phyloP scores from a whole-genome alignment of 2,113 vertebrate genomes.

The Hyla sarda region DNA sequence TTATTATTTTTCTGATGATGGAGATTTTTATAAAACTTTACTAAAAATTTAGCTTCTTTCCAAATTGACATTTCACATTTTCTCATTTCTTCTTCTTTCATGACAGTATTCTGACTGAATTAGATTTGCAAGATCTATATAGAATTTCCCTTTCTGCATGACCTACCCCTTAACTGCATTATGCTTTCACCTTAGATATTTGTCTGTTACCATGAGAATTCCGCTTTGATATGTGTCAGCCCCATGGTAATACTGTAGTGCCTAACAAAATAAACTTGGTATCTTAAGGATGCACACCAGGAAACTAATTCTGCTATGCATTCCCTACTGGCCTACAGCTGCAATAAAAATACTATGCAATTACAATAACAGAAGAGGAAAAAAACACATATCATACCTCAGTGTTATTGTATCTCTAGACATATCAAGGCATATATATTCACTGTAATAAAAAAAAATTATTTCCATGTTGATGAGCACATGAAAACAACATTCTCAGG shows the following conservation, averaged over 20 bases:
- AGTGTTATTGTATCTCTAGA: neutral
- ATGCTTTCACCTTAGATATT: constrained; percentile 21
- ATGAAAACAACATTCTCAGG: neutral
- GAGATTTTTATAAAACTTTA: neutral
- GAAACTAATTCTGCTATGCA: neutral
- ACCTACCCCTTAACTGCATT: constrained; percentile 14
- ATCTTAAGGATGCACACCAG: neutral
- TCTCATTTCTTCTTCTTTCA: constrained; percentile 2
- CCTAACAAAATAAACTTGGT: constrained; percentile 7
- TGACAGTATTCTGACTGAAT: neutral
- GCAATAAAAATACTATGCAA: constrained; percentile 15
- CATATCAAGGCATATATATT: neutral
- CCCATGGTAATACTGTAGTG: constrained; percentile 32
- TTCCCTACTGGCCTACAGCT: constrained; percentile 7
- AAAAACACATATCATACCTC: neutral
- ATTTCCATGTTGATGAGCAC: neutral
- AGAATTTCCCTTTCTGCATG: constrained; percentile 23
- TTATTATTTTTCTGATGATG: neutral
- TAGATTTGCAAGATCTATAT: constrained; percentile 5
- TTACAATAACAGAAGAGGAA: neutral
- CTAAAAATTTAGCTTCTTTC: neutral
- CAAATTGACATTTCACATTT: neutral
- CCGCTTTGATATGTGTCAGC: neutral
- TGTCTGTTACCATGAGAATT: constrained; percentile 18
- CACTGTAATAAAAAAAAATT: neutral